phyloP scores from a whole-genome alignment of 2,113 vertebrate species.

The Lamprotornis superbus region DNA sequence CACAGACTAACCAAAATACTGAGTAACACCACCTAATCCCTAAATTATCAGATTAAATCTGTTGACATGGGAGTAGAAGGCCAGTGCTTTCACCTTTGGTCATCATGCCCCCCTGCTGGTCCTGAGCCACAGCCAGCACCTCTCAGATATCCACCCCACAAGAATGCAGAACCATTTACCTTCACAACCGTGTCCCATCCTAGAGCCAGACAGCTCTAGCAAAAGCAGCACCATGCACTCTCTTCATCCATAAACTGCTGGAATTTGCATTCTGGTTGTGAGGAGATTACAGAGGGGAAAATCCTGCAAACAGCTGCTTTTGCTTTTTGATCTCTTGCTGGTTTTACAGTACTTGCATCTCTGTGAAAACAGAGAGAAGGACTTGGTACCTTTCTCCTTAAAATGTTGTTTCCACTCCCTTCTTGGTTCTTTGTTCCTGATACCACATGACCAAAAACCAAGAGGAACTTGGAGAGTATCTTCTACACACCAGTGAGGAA shows the following conservation, averaged over 20 bases:
- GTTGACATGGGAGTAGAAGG: background rate
- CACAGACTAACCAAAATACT: background rate
- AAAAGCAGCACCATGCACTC: background rate
- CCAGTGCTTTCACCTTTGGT: background rate
- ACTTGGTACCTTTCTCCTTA: background rate
- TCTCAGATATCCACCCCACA: rapidly evolving
- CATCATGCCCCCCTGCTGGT: background rate
- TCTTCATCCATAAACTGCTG: background rate
- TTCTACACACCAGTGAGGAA: background rate
- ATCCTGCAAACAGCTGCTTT: background rate
- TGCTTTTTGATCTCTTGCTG: background rate
- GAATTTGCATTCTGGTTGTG: background rate
- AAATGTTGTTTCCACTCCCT: background rate
- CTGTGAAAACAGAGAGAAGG: background rate
- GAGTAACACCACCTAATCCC: background rate
- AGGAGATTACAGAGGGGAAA: background rate
- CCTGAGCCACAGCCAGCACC: background rate
- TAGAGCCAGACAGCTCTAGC: background rate
- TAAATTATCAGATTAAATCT: background rate
- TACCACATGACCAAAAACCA: background rate
- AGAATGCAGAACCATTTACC: background rate
- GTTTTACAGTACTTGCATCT: background rate
- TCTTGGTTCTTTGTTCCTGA: background rate
- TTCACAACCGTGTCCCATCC: background rate
- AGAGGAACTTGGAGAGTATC: background rate